Base-by-base conservation (phyloP, 1,140 invertebrate species). In the Pristionchus pacificus region DNA sequence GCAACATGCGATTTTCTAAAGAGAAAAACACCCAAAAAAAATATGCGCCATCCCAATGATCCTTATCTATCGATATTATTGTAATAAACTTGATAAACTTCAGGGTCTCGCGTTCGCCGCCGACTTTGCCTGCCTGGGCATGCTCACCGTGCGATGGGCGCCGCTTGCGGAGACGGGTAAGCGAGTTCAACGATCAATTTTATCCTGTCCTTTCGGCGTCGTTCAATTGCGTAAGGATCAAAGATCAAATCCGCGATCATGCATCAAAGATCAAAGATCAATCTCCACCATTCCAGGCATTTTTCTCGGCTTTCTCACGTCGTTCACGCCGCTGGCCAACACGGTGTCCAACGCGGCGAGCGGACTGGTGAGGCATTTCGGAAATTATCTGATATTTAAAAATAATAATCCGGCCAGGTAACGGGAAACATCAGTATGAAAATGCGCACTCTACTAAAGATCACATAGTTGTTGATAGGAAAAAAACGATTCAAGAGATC, bases 61-160 rank as follows among this genome's bases (percentile, higher is more conserved):
- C n/a, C n/a, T n/a, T n/a, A n/a, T n/a, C n/a, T n/a, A n/a, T n/a
- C n/a, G n/a, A n/a, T n/a, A n/a, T n/a, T n/a, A n/a, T n/a, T n/a
- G n/a, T n/a, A n/a, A n/a, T 49, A 6, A 10, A 49, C 38, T 49
- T 19, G 19, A 10, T 49, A 6, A 10, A 6, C 65, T 75, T 38
- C 60, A 75, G 68, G 74, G 74, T 28, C 28, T 73, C 10, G 70
- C 70, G 13, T 75, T 65, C 28, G 61, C 70, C 3, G 68, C 63
- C 14, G 65, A 75, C 33, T 75, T 75, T 66, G 58, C 74, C 6
- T 65, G 70, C 1, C 60, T 75, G 19, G 74, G 74, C 58, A 33
- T 73, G 15, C 25, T 75, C 2, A 63, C 58, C 38, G 65, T 65
- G n/a, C 63, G 63, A 65, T 75, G 74, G 74, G 70, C 74, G 1